Conservation (phyloP, 2,888 invertebrate genomes). For the Heliconius ethilla region DNA sequence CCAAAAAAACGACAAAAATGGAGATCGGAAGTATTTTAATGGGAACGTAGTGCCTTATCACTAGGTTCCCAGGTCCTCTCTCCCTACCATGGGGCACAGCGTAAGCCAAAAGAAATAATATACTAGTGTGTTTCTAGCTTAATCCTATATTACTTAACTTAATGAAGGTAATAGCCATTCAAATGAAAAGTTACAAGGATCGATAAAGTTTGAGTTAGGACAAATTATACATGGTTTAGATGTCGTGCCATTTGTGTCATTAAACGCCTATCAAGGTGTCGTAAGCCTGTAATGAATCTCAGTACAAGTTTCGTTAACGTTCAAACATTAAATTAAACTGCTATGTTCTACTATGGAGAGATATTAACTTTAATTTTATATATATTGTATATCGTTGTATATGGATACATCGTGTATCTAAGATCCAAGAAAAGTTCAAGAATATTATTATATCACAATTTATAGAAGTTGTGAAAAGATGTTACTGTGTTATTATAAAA, state of each 20-base stretch:
- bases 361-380: not conserved
- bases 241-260: slow-evolving; percentile 25
- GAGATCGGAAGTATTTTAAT: too few species aligned
- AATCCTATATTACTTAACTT: slow-evolving; percentile 19
- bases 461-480: too few species aligned
- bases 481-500: too few species aligned
- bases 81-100: not conserved
- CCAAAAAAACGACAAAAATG: too few species aligned
- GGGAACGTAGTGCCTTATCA: not conserved
- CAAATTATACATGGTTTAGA: slow-evolving; percentile 30
- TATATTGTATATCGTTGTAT: not conserved
- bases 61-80: not conserved
- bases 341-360: not conserved
- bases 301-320: slow-evolving; percentile 19
- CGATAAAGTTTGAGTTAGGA: slow-evolving; percentile 26
- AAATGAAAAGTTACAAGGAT: slow-evolving; percentile 31
- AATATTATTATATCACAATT: too few species aligned
- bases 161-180: slow-evolving; percentile 20
- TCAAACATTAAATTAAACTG: slow-evolving; percentile 18
- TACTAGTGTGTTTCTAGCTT: slow-evolving; percentile 14
- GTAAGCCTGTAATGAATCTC: slow-evolving; percentile 29
- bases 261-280: slow-evolving; percentile 35
- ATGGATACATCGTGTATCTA: too few species aligned
- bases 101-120: not conserved
- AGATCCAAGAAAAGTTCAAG: too few species aligned